Evolutionary conservation across 2,113 vertebrate genomes (phyloP), one percentile per base, ranked within the genome.

Genomic region (Hippolais icterina): DNA sequence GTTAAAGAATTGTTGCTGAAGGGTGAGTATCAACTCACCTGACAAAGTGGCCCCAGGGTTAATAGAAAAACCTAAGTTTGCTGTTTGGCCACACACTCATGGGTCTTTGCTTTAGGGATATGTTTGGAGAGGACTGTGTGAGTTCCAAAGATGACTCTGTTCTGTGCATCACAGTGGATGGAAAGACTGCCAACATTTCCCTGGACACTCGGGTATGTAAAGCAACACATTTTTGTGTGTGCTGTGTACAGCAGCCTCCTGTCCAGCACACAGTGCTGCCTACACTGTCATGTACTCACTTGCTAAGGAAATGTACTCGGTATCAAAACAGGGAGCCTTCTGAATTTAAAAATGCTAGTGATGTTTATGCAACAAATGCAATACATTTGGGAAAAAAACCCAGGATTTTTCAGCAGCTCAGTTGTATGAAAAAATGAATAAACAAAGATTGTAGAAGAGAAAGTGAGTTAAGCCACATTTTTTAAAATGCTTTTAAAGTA

Each of bases 101-200:
- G 23, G 50, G 1, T 53, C 35, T 96, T 64, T 83, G 25, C 89
- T 96, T 92, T 92, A 98, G 99, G 88, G 99, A 99, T 96, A 99
- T 99, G 98, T 99, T 99, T 92, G 99, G 99, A 80, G 99, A 99
- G 56, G 98, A 99, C 59, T 99, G 98, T 69, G 98, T 99, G 35
- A 98, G 97, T 69, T 97, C 98, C 25, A 98, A 98, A 64, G 98
- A 99, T 14, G 96, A 97, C 53, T 97, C 96, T 31, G 77, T 97
- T 49, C 82, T 99, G 33, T 98, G 97, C 6, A 94, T 99, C 96
- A 99, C 98, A 0, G 99, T 99, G 78, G 99, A 99, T 22, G 98
- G 99, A 7, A 99, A 98, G 86, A 98, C 99, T 1, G 99, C 98
- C 4, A 98, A 97, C 46, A 89, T 99, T 53, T 98, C 98, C 39